Conservation (phyloP, 2,113 vertebrate genomes). For the Megalops atlanticus region DNA sequence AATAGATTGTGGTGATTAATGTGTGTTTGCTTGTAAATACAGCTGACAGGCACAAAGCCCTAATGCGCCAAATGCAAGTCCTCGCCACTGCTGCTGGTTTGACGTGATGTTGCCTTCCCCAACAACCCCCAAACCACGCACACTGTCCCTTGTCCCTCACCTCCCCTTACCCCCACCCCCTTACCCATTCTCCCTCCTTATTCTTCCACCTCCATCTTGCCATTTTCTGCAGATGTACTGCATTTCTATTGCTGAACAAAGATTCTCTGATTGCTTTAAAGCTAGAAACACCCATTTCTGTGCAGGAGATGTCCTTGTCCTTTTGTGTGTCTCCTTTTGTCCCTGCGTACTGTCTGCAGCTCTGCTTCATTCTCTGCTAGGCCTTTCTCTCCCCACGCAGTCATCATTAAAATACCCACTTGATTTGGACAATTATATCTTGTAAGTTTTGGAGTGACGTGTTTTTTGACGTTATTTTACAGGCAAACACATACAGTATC, state of each 20-base stretch:
- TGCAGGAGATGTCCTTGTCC: background rate
- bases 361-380: background rate
- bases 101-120: background rate
- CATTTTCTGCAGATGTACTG: background rate
- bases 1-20: conserved; percentile 11
- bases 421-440: background rate
- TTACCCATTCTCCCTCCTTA: no score
- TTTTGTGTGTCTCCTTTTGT: background rate
- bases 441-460: no score
- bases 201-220: background rate
- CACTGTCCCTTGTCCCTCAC: background rate
- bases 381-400: background rate
- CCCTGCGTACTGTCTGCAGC: background rate
- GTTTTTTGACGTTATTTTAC: no score
- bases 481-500: no score
- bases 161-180: no score
- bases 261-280: background rate
- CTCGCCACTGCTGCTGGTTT: conserved; percentile 1
- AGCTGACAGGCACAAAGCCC: conserved; percentile 5
- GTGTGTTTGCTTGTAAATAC: conserved; percentile 12
- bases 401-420: background rate
- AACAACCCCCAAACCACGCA: no score
- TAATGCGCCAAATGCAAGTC: conserved; percentile 10
- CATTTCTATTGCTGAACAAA: background rate
- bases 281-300: background rate